Evolutionary conservation across 2,113 vertebrate species (phyloP).

Genomic region (Chaenocephalus aceratus): DNA sequence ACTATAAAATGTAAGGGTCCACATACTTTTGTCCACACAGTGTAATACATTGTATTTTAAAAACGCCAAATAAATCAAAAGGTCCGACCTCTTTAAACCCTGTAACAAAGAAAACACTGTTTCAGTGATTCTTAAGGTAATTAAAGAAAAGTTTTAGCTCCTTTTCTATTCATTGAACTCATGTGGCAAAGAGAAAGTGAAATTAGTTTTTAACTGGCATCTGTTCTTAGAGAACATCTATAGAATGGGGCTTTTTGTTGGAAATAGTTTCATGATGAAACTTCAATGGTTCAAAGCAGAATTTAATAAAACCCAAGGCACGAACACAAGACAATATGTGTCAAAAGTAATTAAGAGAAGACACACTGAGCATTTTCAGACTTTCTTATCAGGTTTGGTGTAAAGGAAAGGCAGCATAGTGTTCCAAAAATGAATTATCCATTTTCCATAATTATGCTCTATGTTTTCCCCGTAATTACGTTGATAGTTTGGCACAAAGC

Average conservation of each 20-base stretch:
- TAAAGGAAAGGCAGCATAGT: constrained; percentile 33
- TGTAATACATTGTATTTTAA: neutral
- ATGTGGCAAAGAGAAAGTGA: neutral
- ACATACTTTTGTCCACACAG: no score
- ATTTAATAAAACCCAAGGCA: constrained; percentile 22
- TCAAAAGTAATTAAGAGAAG: constrained; percentile 23
- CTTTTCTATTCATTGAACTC: neutral
- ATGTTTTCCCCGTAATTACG: constrained; percentile 61
- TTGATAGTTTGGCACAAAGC: constrained; percentile 44
- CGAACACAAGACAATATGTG: constrained; percentile 14
- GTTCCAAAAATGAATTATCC: constrained; percentile 56
- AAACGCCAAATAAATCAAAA: neutral
- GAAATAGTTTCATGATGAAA: constrained; percentile 13
- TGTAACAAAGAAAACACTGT: neutral
- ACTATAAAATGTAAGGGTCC: no score
- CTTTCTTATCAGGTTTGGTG: constrained; percentile 19
- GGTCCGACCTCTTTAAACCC: neutral
- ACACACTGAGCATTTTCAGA: constrained; percentile 6
- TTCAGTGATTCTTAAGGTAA: neutral
- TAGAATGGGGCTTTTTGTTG: neutral
- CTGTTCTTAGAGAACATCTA: neutral
- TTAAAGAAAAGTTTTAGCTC: neutral
- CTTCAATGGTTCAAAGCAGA: neutral
- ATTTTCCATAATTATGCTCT: constrained; percentile 63
- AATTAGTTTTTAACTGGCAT: neutral